A percentile compares a stretch with the other conserved stretches of the same genome.
Conservation (phyloP, 1,140 invertebrate species). For the Caligus rogercresseyi region DNA sequence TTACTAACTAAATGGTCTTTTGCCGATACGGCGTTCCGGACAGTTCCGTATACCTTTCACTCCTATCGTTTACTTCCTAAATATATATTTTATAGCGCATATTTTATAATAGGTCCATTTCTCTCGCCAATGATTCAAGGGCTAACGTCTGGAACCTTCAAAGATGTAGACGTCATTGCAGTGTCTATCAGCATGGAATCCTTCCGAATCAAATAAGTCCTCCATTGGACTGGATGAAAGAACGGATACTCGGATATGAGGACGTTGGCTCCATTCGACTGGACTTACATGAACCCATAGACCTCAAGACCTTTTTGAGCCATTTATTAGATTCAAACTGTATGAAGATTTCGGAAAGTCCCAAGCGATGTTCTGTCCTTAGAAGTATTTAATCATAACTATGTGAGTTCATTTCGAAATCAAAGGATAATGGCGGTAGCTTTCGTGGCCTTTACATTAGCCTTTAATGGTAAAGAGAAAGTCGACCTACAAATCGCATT, state of each 20-base stretch:
- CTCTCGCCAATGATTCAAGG: not conserved
- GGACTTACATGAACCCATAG: not conserved
- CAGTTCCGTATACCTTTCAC: too few relatives aligned
- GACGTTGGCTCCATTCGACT: not conserved
- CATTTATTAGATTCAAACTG: not conserved
- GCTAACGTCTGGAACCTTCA: not conserved
- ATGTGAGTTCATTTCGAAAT: not conserved
- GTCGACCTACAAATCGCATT: not conserved
- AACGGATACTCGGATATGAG: not conserved
- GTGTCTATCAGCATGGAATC: not conserved
- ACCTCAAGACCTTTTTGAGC: not conserved
- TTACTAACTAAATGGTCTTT: too few relatives aligned
- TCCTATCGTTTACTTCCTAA: too few relatives aligned
- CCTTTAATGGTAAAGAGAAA: not conserved
- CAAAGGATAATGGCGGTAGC: not conserved
- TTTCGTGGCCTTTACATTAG: not conserved
- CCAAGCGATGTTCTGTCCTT: not conserved
- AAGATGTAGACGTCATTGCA: not conserved
- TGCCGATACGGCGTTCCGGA: too few relatives aligned
- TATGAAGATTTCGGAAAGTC: not conserved
- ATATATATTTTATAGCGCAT: too few relatives aligned
- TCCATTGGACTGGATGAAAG: not conserved
- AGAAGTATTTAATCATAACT: not conserved
- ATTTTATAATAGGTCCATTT: too few relatives aligned
- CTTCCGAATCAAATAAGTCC: not conserved